These are phyloP conservation scores for Trachymyrmex septentrionalis DNA, from an alignment of 1,140 invertebrate genomes.

Conservation along the genomic window DNA sequence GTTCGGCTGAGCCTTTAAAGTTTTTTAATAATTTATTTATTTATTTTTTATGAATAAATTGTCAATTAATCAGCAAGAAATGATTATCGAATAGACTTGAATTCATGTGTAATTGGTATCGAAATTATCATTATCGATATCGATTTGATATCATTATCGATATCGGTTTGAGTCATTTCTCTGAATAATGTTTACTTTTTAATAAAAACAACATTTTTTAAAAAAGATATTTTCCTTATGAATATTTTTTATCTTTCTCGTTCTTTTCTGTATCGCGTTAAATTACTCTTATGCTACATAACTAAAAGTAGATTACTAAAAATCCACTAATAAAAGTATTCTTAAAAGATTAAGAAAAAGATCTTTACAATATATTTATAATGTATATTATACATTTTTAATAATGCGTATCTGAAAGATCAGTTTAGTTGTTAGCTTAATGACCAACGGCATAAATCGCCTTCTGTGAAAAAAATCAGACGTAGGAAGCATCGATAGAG, in stretches of 20 bases:
- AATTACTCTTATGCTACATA: not conserved
- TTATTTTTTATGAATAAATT: too few species aligned
- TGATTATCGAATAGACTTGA: too few species aligned
- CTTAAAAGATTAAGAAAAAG: not conserved
- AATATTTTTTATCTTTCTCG: not conserved
- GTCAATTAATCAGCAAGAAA: too few species aligned
- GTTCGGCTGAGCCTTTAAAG: too few species aligned
- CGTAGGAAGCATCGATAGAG: constrained; percentile 15
- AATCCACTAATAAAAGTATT: not conserved
- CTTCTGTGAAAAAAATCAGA: constrained; percentile 1
- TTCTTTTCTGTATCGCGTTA: not conserved
- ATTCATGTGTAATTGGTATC: too few species aligned
- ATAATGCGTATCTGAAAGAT: not conserved
- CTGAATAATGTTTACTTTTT: too few species aligned
- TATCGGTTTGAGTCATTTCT: too few species aligned
- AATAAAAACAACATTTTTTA: too few species aligned
- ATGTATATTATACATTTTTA: not conserved
- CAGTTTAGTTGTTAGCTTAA: not conserved
- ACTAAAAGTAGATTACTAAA: not conserved
- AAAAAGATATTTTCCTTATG: too few species aligned
- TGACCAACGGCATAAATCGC: not conserved
- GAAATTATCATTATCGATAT: too few species aligned
- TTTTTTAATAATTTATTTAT: too few species aligned
- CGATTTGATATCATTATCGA: too few species aligned
- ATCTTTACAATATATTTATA: not conserved